Percentiles rank a stretch among this genome's conserved stretches.
These are phyloP conservation scores for Actinernus sp. DNA, from an alignment of 92 coral and sea anemone genomes.

Conservation along the genomic window DNA sequence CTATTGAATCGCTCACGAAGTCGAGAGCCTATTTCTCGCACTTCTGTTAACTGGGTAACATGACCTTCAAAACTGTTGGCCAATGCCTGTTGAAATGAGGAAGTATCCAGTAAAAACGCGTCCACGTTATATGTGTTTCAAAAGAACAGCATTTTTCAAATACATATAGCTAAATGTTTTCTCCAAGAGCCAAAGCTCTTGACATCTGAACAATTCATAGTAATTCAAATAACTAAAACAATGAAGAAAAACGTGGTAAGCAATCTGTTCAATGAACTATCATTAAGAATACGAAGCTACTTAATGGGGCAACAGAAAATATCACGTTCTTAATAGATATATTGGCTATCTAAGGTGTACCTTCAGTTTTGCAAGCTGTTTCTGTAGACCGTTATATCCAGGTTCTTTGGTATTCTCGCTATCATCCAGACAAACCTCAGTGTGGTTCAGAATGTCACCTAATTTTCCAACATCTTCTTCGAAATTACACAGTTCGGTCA, in stretches of 20 bases:
- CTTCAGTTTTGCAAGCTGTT: slow-evolving; percentile 87
- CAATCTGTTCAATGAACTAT: too few species aligned
- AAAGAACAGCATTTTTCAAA: too few species aligned
- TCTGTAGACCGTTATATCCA: slow-evolving; percentile 80
- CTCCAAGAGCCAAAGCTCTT: too few species aligned
- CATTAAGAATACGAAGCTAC: too few species aligned
- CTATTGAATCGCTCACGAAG: slow-evolving; percentile 84
- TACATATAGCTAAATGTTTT: too few species aligned
- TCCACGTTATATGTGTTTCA: too few species aligned
- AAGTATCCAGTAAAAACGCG: too few species aligned
- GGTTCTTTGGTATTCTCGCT: slow-evolving; percentile 66
- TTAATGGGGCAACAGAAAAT: too few species aligned
- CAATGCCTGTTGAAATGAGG: slow-evolving; percentile 85
- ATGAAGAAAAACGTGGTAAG: too few species aligned
- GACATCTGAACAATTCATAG: too few species aligned
- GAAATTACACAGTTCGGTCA: slow-evolving; percentile 69
- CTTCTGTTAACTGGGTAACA: slow-evolving; percentile 65
- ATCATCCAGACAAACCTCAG: slow-evolving; percentile 84
- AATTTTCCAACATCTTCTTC: slow-evolving; percentile 70
- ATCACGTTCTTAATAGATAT: too few species aligned
- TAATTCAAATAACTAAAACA: too few species aligned
- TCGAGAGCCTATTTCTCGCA: slow-evolving; percentile 60
- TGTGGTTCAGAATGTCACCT: slow-evolving; percentile 79
- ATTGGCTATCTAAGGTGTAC: slow-evolving; percentile 30
- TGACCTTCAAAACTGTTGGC: slow-evolving; percentile 91